Conservation (phyloP, 2,113 vertebrate species). For the Atrichornis clamosus region DNA sequence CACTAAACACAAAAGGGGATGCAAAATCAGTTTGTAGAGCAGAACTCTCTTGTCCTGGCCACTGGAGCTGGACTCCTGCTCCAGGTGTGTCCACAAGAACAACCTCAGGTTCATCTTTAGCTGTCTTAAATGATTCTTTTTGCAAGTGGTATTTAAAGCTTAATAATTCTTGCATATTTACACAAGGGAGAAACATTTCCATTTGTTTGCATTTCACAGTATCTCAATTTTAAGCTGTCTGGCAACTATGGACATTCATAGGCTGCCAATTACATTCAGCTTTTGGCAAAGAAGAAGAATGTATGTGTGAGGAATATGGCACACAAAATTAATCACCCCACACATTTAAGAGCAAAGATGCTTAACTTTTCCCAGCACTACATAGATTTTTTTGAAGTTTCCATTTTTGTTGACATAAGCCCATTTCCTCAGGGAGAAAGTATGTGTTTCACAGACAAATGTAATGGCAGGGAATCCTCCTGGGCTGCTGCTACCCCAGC, state of each 20-base stretch:
- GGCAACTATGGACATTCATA: neutral
- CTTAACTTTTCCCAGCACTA: neutral
- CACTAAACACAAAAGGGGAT: neutral
- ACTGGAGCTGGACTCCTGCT: neutral
- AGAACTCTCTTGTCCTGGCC: neutral
- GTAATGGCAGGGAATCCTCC: slow-evolving; percentile 40
- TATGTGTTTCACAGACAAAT: slow-evolving; percentile 16
- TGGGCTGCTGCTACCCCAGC: neutral
- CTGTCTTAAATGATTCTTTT: neutral
- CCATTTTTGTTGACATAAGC: slow-evolving; percentile 42
- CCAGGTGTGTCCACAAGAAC: neutral
- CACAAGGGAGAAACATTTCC: neutral
- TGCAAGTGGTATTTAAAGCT: neutral
- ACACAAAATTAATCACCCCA: slow-evolving; percentile 29
- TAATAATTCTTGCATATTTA: slow-evolving; percentile 6
- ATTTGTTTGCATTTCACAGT: slow-evolving; percentile 46
- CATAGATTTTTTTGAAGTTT: neutral
- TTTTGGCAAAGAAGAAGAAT: slow-evolving; percentile 41
- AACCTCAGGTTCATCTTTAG: neutral
- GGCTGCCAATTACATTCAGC: slow-evolving; percentile 13
- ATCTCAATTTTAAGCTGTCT: slow-evolving; percentile 32
- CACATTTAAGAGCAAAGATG: neutral
- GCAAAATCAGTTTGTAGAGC: neutral
- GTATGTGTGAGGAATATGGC: neutral
- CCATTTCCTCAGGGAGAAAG: slow-evolving; percentile 18